Evolutionary conservation across 2,797 vertebrate species (phyloP).

Genomic region (Lepus oiostolus): DNA sequence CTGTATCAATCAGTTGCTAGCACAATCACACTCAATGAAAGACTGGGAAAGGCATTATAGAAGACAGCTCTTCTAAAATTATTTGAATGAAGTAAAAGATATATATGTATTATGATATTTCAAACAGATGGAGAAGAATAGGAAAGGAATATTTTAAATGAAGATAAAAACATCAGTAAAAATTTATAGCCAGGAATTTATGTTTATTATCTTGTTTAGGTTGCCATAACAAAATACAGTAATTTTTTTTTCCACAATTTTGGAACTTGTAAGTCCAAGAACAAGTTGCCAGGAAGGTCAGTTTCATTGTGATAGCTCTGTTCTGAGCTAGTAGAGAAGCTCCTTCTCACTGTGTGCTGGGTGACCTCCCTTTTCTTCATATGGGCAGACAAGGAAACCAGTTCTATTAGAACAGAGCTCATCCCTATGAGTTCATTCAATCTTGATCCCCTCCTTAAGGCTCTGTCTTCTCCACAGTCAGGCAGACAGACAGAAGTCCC

Average conservation of each 20-base stretch:
- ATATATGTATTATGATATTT: neutral
- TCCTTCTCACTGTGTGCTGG: neutral
- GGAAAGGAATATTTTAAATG: neutral
- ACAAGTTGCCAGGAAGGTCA: neutral
- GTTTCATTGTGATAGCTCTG: neutral
- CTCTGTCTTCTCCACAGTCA: neutral
- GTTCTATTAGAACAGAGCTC: neutral
- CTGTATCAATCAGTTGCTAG: too few relatives aligned
- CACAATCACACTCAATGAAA: neutral
- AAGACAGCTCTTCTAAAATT: neutral
- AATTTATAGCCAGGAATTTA: neutral
- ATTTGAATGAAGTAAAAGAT: neutral
- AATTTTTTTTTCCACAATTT: neutral
- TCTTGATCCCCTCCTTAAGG: neutral
- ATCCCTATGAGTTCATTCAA: neutral
- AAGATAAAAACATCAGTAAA: neutral
- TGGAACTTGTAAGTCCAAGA: neutral
- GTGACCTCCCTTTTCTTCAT: neutral
- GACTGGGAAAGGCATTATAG: neutral
- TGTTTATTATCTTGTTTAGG: neutral
- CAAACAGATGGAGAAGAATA: neutral
- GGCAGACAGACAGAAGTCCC: neutral
- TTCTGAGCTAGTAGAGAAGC: neutral
- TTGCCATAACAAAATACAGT: neutral
- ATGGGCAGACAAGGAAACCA: neutral